A percentile compares a stretch with the other conserved stretches of the same genome.
Conservation (phyloP, 2,113 vertebrate genomes). For the Rhinopomastus cyanomelas region DNA sequence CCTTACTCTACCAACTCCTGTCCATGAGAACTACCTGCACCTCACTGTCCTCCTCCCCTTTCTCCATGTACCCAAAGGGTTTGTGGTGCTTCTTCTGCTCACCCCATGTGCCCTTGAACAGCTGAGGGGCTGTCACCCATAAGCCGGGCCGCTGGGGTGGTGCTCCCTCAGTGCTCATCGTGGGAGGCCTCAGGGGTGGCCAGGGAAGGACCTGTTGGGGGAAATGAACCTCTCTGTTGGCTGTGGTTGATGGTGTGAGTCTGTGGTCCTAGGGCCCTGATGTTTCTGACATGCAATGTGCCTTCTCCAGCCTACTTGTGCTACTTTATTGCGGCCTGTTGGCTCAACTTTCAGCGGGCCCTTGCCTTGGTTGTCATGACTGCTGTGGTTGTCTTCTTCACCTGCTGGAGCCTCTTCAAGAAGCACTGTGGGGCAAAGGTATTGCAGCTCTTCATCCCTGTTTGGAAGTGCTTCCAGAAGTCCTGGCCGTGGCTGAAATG, state of each 20-base stretch:
- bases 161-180: not conserved
- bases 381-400: conserved; percentile 69
- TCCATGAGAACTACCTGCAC: not conserved
- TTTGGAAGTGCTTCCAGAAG: conserved; percentile 52
- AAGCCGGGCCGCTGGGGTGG: not conserved
- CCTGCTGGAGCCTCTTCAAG: conserved; percentile 74
- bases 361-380: conserved; percentile 84
- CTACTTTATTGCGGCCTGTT: conserved; percentile 87
- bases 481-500: conserved; percentile 86
- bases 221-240: not conserved
- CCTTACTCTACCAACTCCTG: not conserved
- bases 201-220: not conserved
- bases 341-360: conserved; percentile 84
- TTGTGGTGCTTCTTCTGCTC: not conserved
- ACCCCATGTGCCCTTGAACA: not conserved
- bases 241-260: not conserved
- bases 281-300: not conserved
- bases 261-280: fast-evolving
- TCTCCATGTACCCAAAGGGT: not conserved
- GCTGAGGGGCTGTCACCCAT: not conserved
- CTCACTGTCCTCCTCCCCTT: not conserved
- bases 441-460: conserved; percentile 59
- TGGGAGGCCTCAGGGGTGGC: fast-evolving
- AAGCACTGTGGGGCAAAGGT: conserved; percentile 76
- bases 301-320: conserved; percentile 80